Base-by-base conservation (phyloP, 2,888 invertebrate genomes). In the Caradrina kadenii region DNA sequence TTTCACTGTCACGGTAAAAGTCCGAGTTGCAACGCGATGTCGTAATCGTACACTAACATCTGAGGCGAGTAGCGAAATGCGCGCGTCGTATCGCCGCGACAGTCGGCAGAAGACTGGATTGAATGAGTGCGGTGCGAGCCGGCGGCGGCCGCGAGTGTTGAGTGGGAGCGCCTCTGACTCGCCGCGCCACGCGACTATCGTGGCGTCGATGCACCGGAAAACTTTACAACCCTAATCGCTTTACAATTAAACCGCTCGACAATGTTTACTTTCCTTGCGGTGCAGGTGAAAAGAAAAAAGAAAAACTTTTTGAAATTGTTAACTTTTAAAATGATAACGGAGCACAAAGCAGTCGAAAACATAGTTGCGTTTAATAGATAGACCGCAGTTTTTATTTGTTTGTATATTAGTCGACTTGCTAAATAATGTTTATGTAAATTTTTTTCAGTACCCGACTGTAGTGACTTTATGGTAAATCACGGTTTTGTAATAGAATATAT, bases 11-110 rank as follows among this genome's bases (percentile, higher is more conserved):
- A 95, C 95, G 92, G 95, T 92, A 93, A 93, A 92, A 92, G 89
- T 93, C 88, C 90, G 85, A 91, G 87, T 87, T 90, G 89, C 87
- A 88, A 86, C 91, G 93, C 93, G 93, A 93, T 94, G 93, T 95
- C 94, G 95, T 94, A 94, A 94, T 94, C 95, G 95, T 95, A 91
- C 88, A 92, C 92, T 94, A 94, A 95, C 94, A 96, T 94, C 94
- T 89, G 93, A 90, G 89, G 92, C 92, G 92, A 88, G 91, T 89
- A 85, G 70, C 82, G 82, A 78, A 86, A 61, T 87, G 90, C 87
- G 90, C 91, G 90, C 94, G 94, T 93, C 90, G 91, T 91, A 87
- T 90, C 93, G 92, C 92, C 93, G 93, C 93, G 91, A 89, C 88
- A 87, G 92, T 89, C 94, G 93, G 93, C 93, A 90, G 93, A 90